Evolutionary conservation across 1,140 invertebrate species (phyloP).

Genomic region (Agraylea sexmaculata): DNA sequence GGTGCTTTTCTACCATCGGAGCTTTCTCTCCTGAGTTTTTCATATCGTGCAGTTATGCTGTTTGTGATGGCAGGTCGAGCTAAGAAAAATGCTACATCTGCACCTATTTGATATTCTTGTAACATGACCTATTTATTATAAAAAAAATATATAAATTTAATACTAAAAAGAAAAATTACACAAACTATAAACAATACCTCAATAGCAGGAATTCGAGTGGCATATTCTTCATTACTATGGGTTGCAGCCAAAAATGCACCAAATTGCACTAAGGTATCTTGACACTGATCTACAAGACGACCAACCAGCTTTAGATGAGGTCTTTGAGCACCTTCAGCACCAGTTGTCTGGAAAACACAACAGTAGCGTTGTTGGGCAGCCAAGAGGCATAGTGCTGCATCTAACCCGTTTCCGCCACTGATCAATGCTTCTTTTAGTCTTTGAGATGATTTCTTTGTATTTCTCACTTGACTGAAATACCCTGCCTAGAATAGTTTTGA

Average conservation of each 20-base stretch:
- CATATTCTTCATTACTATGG: constrained; percentile 90
- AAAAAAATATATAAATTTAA: not conserved
- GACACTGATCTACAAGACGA: constrained; percentile 77
- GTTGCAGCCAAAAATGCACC: constrained; percentile 90
- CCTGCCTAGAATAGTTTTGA: constrained; percentile 42
- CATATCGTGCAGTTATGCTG: constrained; percentile 75
- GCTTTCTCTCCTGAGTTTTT: constrained; percentile 55
- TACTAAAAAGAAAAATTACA: not conserved
- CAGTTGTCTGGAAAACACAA: constrained; percentile 56
- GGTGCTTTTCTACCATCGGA: constrained; percentile 66
- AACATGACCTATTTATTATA: constrained; percentile 59
- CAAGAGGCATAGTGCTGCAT: constrained; percentile 83
- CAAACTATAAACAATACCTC: constrained; percentile 25
- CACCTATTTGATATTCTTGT: constrained; percentile 84
- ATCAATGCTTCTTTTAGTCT: constrained; percentile 92
- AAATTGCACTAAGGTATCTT: constrained; percentile 96
- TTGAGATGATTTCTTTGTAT: constrained; percentile 90
- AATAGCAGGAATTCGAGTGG: constrained; percentile 77
- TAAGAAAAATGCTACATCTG: constrained; percentile 94
- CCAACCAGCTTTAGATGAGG: constrained; percentile 89
- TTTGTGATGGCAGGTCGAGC: constrained; percentile 84
- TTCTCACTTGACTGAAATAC: constrained; percentile 93
- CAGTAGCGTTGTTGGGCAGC: constrained; percentile 96
- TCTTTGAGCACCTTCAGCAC: constrained; percentile 47
- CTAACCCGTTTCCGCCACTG: constrained; percentile 69